Evolutionary conservation across 2,888 invertebrate genomes (phyloP), one percentile per base, ranked within the genome.

Genomic region (Euproctis similis): DNA sequence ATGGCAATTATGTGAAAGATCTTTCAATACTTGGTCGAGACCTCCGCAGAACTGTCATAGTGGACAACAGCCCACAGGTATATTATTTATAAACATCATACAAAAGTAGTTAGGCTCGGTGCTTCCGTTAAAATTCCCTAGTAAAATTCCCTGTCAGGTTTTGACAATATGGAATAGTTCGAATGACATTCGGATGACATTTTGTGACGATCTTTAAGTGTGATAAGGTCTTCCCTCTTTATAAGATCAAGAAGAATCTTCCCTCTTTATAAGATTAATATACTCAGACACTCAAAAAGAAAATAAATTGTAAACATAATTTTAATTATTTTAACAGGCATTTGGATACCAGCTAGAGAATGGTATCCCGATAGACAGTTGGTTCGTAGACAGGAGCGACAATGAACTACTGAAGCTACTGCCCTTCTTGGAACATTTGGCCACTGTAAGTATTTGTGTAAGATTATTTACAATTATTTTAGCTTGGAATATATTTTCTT

Each of bases 1-100:
- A 96, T 76, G 97, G 97, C 2, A 97, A 97, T 82, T 98, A 97
- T 71, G 95, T 98, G 40, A 97, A 98, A 69, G 97, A 98, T 75
- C 87, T 98, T 31, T 92, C 93, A 6, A 97, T 97, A 47, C 87
- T 98, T 26, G 97, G 97, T 8, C 86, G 97, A 24, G 97, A 98
- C 76, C 85, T 97, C 42, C 90, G 95, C 11, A 93, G 92, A 53
- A 84, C 84, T 0, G 82, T 84, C 53, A 84, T 84, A 2, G 84
- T 82, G 1, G 84, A 82, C 34, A 84, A 82, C 40, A 81, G 82
- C 31, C 82, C 82, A 2, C 84, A 84, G 75, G 82, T 14, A 14
- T 14, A 6, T 4, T 6, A 14, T 4, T 6, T 14, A 14, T 14
- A 14, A 14, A 14, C 14, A 14, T 14, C 14, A 14, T 6, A 14